These are phyloP conservation scores for Ormyrus rosae DNA, from an alignment of 2,888 invertebrate species.

Conservation along the genomic window DNA sequence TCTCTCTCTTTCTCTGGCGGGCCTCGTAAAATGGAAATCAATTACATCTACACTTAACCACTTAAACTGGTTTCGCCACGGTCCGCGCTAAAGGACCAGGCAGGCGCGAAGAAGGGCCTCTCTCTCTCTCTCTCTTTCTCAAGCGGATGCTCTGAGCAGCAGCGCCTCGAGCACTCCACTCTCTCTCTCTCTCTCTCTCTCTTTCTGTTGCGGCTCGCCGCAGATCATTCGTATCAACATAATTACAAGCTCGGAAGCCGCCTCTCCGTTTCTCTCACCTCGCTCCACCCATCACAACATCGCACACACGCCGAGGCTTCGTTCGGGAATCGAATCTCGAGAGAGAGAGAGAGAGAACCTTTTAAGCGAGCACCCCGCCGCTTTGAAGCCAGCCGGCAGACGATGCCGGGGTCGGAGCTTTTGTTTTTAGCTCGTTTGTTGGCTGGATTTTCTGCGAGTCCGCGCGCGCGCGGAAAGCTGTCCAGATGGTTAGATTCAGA, in stretches of 20 bases:
- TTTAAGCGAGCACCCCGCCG: constrained; percentile 18
- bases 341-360: too few relatives aligned
- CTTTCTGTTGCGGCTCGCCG: constrained; percentile 69
- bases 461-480: constrained; percentile 14
- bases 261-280: constrained; percentile 75
- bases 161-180: constrained; percentile 49
- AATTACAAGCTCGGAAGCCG: constrained; percentile 76
- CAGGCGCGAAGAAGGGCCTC: constrained; percentile 38
- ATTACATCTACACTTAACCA: constrained; percentile 76
- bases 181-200: constrained; percentile 59
- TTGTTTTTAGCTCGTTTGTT: constrained; percentile 18
- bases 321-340: constrained; percentile 58
- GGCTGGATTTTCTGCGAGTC: background rate
- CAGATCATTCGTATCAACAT: constrained; percentile 77
- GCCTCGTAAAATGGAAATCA: constrained; percentile 76
- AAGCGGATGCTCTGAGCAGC: too few relatives aligned
- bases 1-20: background rate
- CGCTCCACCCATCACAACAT: constrained; percentile 75
- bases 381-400: constrained; percentile 45
- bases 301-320: constrained; percentile 65
- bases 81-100: constrained; percentile 60
- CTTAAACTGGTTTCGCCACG: constrained; percentile 76
- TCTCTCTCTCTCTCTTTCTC: constrained; percentile 57
- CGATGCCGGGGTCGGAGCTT: background rate
- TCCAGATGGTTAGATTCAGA: background rate